Percentiles rank a stretch among this genome's conserved stretches.
Evolutionary conservation across 2,113 vertebrate species (phyloP).

Genomic region (Oreocharis arfaki): DNA sequence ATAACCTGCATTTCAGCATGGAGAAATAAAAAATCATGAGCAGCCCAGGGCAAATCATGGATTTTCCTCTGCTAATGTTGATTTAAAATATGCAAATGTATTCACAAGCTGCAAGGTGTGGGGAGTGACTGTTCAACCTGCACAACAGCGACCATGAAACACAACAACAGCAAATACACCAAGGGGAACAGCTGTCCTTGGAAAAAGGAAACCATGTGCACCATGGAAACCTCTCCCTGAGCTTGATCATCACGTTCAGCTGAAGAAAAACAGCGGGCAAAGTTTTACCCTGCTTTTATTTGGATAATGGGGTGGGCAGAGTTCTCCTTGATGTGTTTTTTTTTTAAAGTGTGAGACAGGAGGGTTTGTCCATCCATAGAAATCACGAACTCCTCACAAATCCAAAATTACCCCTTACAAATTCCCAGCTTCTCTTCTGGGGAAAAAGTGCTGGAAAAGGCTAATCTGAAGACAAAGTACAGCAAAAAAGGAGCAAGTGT

Average conservation of each 20-base stretch:
- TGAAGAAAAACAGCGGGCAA: neutral
- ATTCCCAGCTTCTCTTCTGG: neutral
- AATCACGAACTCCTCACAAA: neutral
- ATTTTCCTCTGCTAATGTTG: neutral
- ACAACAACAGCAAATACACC: neutral
- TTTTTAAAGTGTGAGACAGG: neutral
- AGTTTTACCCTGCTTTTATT: neutral
- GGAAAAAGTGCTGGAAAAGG: neutral
- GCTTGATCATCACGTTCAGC: neutral
- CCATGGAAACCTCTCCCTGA: neutral
- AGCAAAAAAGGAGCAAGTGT: neutral
- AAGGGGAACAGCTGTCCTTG: neutral
- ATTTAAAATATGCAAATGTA: conserved; percentile 17
- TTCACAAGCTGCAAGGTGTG: neutral
- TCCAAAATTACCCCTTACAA: neutral
- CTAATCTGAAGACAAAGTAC: neutral
- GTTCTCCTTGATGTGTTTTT: neutral
- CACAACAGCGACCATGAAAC: neutral
- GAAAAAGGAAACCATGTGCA: neutral
- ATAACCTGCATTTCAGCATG: neutral
- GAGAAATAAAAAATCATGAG: neutral
- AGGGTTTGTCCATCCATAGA: neutral
- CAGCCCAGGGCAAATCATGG: neutral
- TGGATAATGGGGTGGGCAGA: neutral
- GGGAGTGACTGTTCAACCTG: neutral